Base-by-base conservation (phyloP, 2,888 invertebrate genomes). In the Apotomis betuletana region DNA sequence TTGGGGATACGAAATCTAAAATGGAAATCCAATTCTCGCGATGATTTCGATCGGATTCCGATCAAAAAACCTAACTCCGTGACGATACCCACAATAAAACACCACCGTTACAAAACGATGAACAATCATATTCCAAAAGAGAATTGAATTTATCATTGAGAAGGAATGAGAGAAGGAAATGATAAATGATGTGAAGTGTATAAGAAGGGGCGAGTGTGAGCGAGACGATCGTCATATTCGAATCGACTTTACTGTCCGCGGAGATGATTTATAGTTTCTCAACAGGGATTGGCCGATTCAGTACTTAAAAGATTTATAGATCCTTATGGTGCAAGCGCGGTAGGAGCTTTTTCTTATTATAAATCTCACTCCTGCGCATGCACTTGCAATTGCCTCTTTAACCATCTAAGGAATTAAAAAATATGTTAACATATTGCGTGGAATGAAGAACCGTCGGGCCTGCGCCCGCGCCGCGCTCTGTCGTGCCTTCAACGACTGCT, bases 91-190 rank as follows among this genome's bases (percentile, higher is more conserved):
- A 90, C 87, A 91, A 92, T 90, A 91, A 91, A 92, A 91, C 89
- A 90, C 85, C 84, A 87, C 87, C 90, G 89, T 84, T 88, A 90
- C 90, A 92, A 92, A 92, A 91, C 91, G 83, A 91, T 83, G 89
- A 91, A 92, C 92, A 91, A 92, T 92, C 91, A 92, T 92, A 92
- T 88, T 90, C 91, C 80, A 88, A 91, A 91, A 90, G 89, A 91
- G 92, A 91, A 93, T 92, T 92, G 92, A 92, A 93, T 92, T 92
- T 92, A 93, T 93, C 90, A 92, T 89, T 90, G 90, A 82, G 90
- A 87, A 90, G 86, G 83, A 91, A 87, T 88, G 92, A 91, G 91
- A 92, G 88, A 87, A 86, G 85, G 85, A 86, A 88, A 91, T 92
- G 92, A 93, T 93, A 92, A 93, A 93, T 92, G 91, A 92, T 90